phyloP scores from a whole-genome alignment of 1,140 invertebrate genomes.

The Diplogasteroides magnus region DNA sequence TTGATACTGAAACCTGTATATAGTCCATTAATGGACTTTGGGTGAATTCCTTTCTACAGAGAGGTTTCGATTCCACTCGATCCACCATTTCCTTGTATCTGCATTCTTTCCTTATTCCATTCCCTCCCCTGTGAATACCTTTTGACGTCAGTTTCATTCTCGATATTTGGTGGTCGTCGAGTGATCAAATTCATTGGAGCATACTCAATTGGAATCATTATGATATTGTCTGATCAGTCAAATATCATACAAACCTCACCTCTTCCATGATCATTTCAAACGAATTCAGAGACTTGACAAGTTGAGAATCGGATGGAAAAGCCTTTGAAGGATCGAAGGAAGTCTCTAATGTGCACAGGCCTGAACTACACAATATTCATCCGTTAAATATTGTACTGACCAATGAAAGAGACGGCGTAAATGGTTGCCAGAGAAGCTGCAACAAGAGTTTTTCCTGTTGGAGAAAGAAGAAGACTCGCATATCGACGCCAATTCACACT shows the following conservation, averaged over 20 bases:
- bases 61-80: conserved; percentile 27
- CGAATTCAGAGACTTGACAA: conserved; percentile 24
- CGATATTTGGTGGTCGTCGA: conserved; percentile 30
- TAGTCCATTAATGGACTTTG: neutral
- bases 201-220: conserved; percentile 34
- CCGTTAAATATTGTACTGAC: neutral
- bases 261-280: conserved; percentile 31
- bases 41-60: neutral
- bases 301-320: conserved; percentile 34
- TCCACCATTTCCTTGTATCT: conserved; percentile 21
- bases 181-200: conserved; percentile 45
- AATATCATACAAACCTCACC: conserved; percentile 12
- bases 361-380: neutral
- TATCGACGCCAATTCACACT: too few species aligned
- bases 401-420: too few species aligned
- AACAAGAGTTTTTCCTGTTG: conserved; percentile 19
- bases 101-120: too few species aligned
- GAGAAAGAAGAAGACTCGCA: conserved; percentile 36
- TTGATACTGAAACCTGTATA: conserved; percentile 5
- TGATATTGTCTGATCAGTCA: conserved; percentile 9
- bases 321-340: conserved; percentile 47
- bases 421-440: conserved; percentile 8
- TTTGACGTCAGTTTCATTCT: conserved; percentile 20
- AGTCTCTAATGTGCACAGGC: conserved; percentile 34
- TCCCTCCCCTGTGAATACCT: too few species aligned